Percentiles rank a stretch among this genome's conserved stretches.
phyloP scores from a whole-genome alignment of 2,113 vertebrate species.

The Thalassarche chlororhynchos region DNA sequence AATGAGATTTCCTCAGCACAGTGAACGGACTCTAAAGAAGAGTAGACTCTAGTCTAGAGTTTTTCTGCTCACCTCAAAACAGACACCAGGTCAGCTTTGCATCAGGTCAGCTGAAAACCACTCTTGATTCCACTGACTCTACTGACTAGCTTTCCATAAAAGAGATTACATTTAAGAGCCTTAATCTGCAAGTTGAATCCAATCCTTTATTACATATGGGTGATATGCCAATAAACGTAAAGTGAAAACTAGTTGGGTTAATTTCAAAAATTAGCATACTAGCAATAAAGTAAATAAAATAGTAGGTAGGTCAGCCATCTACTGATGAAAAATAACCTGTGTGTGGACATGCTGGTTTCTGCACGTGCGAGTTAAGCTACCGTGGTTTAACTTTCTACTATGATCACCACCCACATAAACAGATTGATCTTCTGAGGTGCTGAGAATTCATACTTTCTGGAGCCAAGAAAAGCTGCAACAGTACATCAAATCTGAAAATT shows the following conservation, averaged over 20 bases:
- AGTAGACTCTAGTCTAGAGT: background rate
- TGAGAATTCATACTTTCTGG: conserved; percentile 9
- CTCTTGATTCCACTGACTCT: background rate
- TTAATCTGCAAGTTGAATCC: background rate
- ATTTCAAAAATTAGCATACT: background rate
- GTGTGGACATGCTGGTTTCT: background rate
- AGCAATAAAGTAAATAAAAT: background rate
- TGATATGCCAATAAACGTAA: background rate
- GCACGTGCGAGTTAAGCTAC: background rate
- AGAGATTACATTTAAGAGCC: background rate
- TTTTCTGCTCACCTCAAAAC: background rate
- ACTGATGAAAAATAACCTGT: background rate
- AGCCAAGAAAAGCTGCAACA: conserved; percentile 26
- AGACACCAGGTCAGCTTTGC: background rate
- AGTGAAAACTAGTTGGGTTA: background rate
- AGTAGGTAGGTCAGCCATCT: background rate
- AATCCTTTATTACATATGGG: background rate
- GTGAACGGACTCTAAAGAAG: background rate
- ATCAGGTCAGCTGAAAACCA: background rate
- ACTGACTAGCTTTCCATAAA: background rate
- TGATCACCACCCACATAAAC: conserved; percentile 21
- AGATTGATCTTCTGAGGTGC: conserved; percentile 36
- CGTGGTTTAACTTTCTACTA: conserved; percentile 10
- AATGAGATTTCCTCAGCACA: background rate
- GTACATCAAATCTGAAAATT: background rate